Conservation (phyloP, 2,797 vertebrate genomes). For the Anabacerthia variegaticeps region DNA sequence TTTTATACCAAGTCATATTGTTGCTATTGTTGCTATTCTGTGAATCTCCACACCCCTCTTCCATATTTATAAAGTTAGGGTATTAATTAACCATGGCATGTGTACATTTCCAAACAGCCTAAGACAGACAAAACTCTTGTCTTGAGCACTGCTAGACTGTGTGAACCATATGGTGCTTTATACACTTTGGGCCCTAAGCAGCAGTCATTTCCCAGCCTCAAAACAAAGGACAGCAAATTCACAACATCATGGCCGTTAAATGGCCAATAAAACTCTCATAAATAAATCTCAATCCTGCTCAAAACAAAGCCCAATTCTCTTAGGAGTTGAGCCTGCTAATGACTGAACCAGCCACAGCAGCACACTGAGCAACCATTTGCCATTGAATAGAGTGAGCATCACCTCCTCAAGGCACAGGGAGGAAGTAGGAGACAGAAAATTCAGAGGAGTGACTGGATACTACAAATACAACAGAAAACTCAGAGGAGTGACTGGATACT, state of each 20-base stretch:
- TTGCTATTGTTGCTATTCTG: not conserved
- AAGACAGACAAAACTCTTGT: not conserved
- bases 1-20: not conserved
- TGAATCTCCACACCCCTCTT: not conserved
- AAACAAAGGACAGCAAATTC: not conserved
- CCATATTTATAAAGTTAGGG: not conserved
- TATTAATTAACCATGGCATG: not conserved
- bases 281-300: not conserved
- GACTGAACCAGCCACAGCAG: not conserved
- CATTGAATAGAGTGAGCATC: not conserved
- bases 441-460: not conserved
- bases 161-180: not conserved
- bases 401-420: not conserved
- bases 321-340: not conserved
- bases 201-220: not conserved
- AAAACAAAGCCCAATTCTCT: not conserved
- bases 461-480: not conserved
- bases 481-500: not conserved
- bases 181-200: not conserved
- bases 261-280: not conserved
- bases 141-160: not conserved
- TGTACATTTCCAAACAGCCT: not conserved
- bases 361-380: not conserved
- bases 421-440: not conserved
- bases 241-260: not conserved